Conservation (phyloP, 2,113 vertebrate species). For the Poeciliopsis occidentalis region DNA sequence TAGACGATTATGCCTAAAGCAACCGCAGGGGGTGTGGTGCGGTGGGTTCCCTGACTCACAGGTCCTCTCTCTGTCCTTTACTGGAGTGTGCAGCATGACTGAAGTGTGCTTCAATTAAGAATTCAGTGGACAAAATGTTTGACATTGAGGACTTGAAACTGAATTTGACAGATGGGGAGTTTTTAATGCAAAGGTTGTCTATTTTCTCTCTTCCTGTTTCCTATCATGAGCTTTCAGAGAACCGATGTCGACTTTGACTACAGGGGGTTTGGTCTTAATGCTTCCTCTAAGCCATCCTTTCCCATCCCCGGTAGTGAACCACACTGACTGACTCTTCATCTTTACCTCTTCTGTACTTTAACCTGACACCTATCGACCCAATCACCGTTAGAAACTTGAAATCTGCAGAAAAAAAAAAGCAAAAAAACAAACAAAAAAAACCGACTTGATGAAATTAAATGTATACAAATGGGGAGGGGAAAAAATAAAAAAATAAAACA, state of each 20-base stretch:
- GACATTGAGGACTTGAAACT: slow-evolving; percentile 62
- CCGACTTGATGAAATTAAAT: slow-evolving; percentile 71
- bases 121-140: slow-evolving; percentile 44
- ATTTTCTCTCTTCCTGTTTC: slow-evolving; percentile 61
- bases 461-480: slow-evolving; percentile 40
- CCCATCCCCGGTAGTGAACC: slow-evolving; percentile 64
- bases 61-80: slow-evolving; percentile 64
- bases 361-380: slow-evolving; percentile 67
- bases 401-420: slow-evolving; percentile 75
- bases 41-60: slow-evolving; percentile 40
- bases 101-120: slow-evolving; percentile 73
- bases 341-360: slow-evolving; percentile 72
- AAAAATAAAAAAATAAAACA: neutral
- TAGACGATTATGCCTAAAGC: slow-evolving; percentile 59
- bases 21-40: slow-evolving; percentile 42
- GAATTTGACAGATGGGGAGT: slow-evolving; percentile 57
- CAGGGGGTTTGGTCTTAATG: slow-evolving; percentile 72
- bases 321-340: slow-evolving; percentile 63
- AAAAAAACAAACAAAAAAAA: slow-evolving; percentile 39
- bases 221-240: slow-evolving; percentile 46
- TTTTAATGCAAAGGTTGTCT: slow-evolving; percentile 65
- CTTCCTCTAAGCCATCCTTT: slow-evolving; percentile 78
- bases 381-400: slow-evolving; percentile 81
- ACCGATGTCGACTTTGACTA: slow-evolving; percentile 68
- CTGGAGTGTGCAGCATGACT: slow-evolving; percentile 70